Evolutionary conservation across 2,113 vertebrate genomes (phyloP), one percentile per base, ranked within the genome.

Genomic region (Aphyosemion australe): DNA sequence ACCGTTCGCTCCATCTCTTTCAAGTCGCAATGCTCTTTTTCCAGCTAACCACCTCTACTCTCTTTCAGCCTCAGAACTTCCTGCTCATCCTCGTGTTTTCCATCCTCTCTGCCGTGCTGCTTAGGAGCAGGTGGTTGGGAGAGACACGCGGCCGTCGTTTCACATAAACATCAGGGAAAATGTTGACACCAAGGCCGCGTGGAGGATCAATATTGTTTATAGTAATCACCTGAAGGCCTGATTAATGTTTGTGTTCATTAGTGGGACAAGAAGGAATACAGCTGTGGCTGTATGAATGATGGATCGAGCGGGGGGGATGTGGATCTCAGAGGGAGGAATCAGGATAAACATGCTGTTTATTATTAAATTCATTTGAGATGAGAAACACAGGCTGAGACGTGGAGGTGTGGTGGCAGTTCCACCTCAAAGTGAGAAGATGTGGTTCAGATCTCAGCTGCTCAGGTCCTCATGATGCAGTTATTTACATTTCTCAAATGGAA

Each of bases 181-280:
- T 47, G 74, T 70, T 82, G 88, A 90, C 83, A 87, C 54, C 67
- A 31, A 66, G 63, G 69, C 72, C 71, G 78, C 69, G 69, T 74
- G 76, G 65, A 82, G 67, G 71, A 82, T 80, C 80, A 60, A 61
- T 79, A 67, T 61, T 89, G 83, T 91, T 89, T 90, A 87, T 79
- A 82, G 74, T 61, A 89, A 82, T 88, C 83, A 86, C 78, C 70
- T 79, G 65, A 60, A 78, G 51, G 55, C 56, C 72, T 90, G 89
- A 88, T 87, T 89, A 84, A 90, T 91, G 84, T 80, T 84, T 65
- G 67, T 63, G 61, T 85, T 87, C 82, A 90, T 88, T 85, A 90
- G 84, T 13, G 65, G 58, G 49, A 64, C 65, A 69, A 76, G 76
- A 81, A 78, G 75, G 66, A 58, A 60, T 88, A 56, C 16, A 47